Evolutionary conservation across 2,888 invertebrate genomes (phyloP), one percentile per base, ranked within the genome.

Genomic region (Rosalia funebris): DNA sequence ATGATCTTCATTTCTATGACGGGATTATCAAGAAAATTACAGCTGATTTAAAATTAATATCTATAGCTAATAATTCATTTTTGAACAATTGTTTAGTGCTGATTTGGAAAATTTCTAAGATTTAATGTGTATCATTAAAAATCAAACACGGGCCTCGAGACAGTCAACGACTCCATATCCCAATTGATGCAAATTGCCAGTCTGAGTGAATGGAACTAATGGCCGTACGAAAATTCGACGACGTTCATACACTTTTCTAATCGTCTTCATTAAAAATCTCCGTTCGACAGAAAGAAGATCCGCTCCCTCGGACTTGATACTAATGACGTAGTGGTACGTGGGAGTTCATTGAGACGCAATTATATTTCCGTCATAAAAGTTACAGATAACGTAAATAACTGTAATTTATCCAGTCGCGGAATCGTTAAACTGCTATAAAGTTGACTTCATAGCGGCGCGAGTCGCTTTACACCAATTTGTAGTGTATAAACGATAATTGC

Each of bases 271-370:
- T 50, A 50, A 39, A 50, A 37, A 17, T n/a, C 15, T 31, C 14
- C 10, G 14, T 5, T 14, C 11, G n/a, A n/a, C 12, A 11, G 39
- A 50, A 39, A 39, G 25, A 37, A 50, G 37, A 39, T 1, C 14
- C 39, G 20, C 19, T 25, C 12, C 20, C 25, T 39, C 36, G 39
- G 25, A 50, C 25, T 10, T 50, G 39, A 50, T 39, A 14, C 50
- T 50, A 50, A 50, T 50, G 50, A 50, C 25, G 39, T 37, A 5
- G 15, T 39, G 50, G 25, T 39, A 9, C 25, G 12, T 15, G 25
- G 17, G 39, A 39, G 19, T 19, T 50, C 50, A 48, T 14, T 12
- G 36, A 12, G 16, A 48, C 19, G 12, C 32, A 36, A 16, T 36
- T 37, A 50, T 20, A 25, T 10, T 9, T 9, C 20, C n/a, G 39